phyloP scores from a whole-genome alignment of 2,888 invertebrate species.

The Drosophila aldrichi region DNA sequence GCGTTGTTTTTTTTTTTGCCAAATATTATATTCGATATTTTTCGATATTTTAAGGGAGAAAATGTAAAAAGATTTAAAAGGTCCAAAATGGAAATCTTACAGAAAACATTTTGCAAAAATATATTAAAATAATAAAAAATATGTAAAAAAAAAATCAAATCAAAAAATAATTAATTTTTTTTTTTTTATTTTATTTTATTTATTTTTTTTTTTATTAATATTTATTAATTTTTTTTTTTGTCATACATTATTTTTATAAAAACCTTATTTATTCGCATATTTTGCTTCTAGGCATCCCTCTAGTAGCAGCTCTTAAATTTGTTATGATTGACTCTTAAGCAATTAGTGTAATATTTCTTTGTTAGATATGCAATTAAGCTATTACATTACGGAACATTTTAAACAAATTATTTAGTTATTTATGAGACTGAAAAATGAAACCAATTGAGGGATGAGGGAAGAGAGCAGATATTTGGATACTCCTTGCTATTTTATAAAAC shows the following conservation, averaged over 20 bases:
- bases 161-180: no score
- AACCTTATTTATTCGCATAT: no score
- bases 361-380: slow-evolving; percentile 30
- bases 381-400: slow-evolving; percentile 27
- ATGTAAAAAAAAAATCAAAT: no score
- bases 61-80: background rate
- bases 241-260: no score
- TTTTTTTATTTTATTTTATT: no score
- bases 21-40: background rate
- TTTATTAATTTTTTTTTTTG: no score
- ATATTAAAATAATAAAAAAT: background rate
- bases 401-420: slow-evolving; percentile 66
- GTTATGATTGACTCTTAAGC: background rate
- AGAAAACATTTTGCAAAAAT: no score
- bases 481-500: background rate
- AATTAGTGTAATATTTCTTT: slow-evolving; percentile 66
- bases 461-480: background rate
- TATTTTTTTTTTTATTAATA: no score
- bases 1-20: background rate
- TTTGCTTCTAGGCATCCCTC: background rate
- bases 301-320: background rate
- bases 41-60: background rate
- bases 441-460: background rate
- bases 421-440: slow-evolving; percentile 25
- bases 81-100: background rate